Conservation (phyloP, 2,888 invertebrate genomes). For the Lithophane leautieri region DNA sequence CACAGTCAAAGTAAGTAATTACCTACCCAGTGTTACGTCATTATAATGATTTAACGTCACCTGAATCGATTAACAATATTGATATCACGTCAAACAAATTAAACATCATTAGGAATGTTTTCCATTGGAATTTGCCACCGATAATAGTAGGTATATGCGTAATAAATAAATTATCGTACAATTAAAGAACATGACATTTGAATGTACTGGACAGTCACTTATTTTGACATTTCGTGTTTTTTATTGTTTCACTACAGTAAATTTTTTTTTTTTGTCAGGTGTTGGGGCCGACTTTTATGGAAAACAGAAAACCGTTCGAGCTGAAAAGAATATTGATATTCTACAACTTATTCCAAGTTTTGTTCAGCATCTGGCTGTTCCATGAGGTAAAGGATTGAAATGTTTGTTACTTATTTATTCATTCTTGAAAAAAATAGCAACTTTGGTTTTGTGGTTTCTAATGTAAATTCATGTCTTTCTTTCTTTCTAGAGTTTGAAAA, state of each 20-base stretch:
- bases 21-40: slow-evolving; percentile 12
- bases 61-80: slow-evolving; percentile 59
- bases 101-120: slow-evolving; percentile 70
- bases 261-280: slow-evolving; percentile 83
- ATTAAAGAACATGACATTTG: slow-evolving; percentile 45
- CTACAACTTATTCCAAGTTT: slow-evolving; percentile 96
- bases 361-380: slow-evolving; percentile 94
- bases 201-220: slow-evolving; percentile 16
- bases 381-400: slow-evolving; percentile 90
- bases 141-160: slow-evolving; percentile 55
- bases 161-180: slow-evolving; percentile 32
- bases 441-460: not conserved
- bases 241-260: slow-evolving; percentile 17
- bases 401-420: not conserved
- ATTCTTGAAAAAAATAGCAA: not conserved
- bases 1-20: slow-evolving; percentile 91
- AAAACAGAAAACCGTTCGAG: slow-evolving; percentile 95
- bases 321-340: slow-evolving; percentile 93
- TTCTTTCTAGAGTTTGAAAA: slow-evolving; percentile 89
- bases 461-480: slow-evolving; percentile 44
- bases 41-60: slow-evolving; percentile 54
- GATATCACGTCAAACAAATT: slow-evolving; percentile 66
- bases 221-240: slow-evolving; percentile 17
- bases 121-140: slow-evolving; percentile 68
- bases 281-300: slow-evolving; percentile 95